A percentile compares a stretch with the other conserved stretches of the same genome.
Evolutionary conservation across 2,888 invertebrate species (phyloP).

Genomic region (Sminthurides aquaticus): DNA sequence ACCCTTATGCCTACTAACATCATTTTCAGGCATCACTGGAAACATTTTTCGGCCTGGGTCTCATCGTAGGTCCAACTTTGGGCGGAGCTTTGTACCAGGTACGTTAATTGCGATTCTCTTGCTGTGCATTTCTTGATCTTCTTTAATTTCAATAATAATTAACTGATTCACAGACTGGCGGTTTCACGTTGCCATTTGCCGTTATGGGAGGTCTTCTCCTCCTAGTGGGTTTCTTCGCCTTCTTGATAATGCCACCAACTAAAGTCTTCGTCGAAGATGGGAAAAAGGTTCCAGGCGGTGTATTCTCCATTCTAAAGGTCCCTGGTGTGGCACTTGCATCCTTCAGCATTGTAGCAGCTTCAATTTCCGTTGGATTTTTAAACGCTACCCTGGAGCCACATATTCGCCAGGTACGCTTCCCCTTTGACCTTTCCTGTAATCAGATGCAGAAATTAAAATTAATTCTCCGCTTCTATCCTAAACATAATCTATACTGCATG

Average conservation of each 20-base stretch:
- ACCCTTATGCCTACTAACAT: conserved; percentile 3
- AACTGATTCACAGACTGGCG: conserved; percentile 47
- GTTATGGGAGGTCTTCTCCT: conserved; percentile 48
- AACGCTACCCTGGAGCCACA: conserved; percentile 55
- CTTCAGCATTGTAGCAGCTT: conserved; percentile 45
- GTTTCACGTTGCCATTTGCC: conserved; percentile 51
- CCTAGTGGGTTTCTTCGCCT: conserved; percentile 46
- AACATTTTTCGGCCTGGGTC: conserved; percentile 77
- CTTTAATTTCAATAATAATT: too few species aligned
- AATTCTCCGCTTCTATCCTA: too few species aligned
- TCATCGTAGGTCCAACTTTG: conserved; percentile 82
- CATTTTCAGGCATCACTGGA: conserved; percentile 63
- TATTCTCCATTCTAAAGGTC: conserved; percentile 54
- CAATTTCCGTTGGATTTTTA: conserved; percentile 51
- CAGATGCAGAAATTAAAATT: neutral
- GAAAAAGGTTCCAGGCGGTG: conserved; percentile 33
- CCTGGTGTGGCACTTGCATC: conserved; percentile 47
- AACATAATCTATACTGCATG: too few species aligned
- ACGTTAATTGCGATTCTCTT: conserved; percentile 35
- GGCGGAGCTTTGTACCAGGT: conserved; percentile 74
- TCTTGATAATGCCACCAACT: conserved; percentile 17
- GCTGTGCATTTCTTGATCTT: too few species aligned
- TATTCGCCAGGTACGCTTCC: conserved; percentile 48
- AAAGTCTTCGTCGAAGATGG: neutral
- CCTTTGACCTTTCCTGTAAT: too few species aligned